Conservation (phyloP, 2,888 invertebrate species). For the Leptinotarsa peninsularis region DNA sequence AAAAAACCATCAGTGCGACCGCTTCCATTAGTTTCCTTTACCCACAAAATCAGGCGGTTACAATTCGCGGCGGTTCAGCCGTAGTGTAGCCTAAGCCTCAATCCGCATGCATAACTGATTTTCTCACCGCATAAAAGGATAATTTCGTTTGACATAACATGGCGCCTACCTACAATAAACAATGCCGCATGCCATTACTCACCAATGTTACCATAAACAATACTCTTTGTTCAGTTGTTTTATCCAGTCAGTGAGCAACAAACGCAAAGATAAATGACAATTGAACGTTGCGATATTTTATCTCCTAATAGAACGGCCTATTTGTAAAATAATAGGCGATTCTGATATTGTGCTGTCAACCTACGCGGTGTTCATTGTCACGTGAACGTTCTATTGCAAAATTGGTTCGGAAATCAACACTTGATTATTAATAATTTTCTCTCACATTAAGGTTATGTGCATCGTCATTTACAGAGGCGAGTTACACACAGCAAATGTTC, state of each 20-base stretch:
- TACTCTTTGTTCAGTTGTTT: constrained; percentile 42
- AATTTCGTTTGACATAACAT: constrained; percentile 28
- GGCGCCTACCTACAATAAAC: constrained; percentile 34
- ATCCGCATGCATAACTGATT: constrained; percentile 30
- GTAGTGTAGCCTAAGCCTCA: neutral
- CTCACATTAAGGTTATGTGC: neutral
- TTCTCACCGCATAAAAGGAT: constrained; percentile 26
- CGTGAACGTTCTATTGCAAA: neutral
- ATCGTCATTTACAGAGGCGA: too few relatives aligned
- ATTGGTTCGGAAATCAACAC: neutral
- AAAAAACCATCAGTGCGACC: too few relatives aligned
- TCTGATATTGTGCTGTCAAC: constrained; percentile 46
- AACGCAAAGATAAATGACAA: constrained; percentile 41
- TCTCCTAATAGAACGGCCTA: constrained; percentile 34
- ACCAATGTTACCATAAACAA: constrained; percentile 39
- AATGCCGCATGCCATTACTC: constrained; percentile 35
- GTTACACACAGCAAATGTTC: too few relatives aligned
- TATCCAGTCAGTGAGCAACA: constrained; percentile 40
- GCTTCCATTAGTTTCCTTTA: neutral
- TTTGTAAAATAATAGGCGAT: constrained; percentile 31
- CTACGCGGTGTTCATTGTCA: constrained; percentile 35
- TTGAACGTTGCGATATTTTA: constrained; percentile 37
- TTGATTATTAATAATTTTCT: neutral
- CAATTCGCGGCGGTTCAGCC: too few relatives aligned
- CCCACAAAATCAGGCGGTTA: neutral